These are phyloP conservation scores for Drosophila punjabiensis DNA, from an alignment of 1,140 invertebrate genomes.

Conservation along the genomic window DNA sequence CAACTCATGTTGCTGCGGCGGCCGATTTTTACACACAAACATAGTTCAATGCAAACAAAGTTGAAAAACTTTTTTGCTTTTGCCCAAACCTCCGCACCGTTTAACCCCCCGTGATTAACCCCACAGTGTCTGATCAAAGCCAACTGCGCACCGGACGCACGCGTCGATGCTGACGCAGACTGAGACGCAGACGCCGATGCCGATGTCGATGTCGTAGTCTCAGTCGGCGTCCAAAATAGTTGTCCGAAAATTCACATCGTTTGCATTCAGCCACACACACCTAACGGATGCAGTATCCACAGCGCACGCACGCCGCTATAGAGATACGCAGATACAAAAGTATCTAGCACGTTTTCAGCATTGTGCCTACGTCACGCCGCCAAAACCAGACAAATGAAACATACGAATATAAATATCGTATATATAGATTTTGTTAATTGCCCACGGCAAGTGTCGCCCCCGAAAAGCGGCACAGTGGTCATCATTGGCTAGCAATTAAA, in stretches of 20 bases:
- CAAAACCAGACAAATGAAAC: slow-evolving; percentile 68
- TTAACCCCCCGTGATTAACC: slow-evolving; percentile 6
- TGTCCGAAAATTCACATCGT: slow-evolving; percentile 73
- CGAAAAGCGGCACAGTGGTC: slow-evolving; percentile 50
- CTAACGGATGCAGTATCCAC: slow-evolving; percentile 77
- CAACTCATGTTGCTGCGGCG: slow-evolving; percentile 34
- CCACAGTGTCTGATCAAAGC: slow-evolving; percentile 66
- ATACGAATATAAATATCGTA: slow-evolving; percentile 44
- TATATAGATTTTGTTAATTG: slow-evolving; percentile 69
- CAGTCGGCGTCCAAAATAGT: slow-evolving; percentile 53
- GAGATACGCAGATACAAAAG: slow-evolving; percentile 54
- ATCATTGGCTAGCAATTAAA: neutral
- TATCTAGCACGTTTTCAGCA: slow-evolving; percentile 74
- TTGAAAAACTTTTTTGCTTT: slow-evolving; percentile 46
- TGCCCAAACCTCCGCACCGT: neutral
- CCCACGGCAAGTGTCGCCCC: slow-evolving; percentile 65
- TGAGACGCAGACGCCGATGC: neutral
- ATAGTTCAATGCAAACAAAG: slow-evolving; percentile 63
- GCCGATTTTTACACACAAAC: slow-evolving; percentile 26
- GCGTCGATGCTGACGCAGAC: slow-evolving; percentile 47
- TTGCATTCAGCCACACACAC: slow-evolving; percentile 80
- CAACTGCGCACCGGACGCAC: slow-evolving; percentile 78
- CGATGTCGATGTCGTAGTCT: slow-evolving; percentile 1
- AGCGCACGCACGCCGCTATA: slow-evolving; percentile 40
- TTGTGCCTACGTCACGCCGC: slow-evolving; percentile 71